Evolutionary conservation across 1,140 invertebrate species (phyloP), one percentile per base, ranked within the genome.

Genomic region (Aradophagus sp.): DNA sequence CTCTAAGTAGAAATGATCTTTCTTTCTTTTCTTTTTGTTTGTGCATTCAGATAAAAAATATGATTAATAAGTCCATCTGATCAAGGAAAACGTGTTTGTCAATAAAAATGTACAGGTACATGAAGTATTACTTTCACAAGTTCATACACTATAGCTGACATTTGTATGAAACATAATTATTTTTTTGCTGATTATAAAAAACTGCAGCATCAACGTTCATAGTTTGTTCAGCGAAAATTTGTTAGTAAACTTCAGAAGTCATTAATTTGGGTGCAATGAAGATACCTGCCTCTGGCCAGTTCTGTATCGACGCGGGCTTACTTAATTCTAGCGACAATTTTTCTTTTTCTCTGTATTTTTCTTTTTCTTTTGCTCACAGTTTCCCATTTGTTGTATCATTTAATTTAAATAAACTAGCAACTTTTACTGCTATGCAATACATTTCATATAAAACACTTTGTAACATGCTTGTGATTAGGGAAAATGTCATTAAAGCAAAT

Each of bases 201-300:
- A 41, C 29, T 10, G 15, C 11, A n/a, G 29, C 19, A 3, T 38
- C 13, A 20, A 26, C 38, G 3, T 31, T 38, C 17, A 52, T 14
- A 32, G 39, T 38, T 47, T 53, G 26, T 65, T 34, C 35, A 47
- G 16, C 31, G 32, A 65, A 69, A 23, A 59, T 68, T 48, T 81
- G 76, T 82, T 81, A 79, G 76, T 82, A 58, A 62, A 68, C 47
- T 63, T 50, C 26, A 27, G 47, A 48, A 56, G 72, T 78, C 68
- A 67, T 67, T 74, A 75, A 81, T 42, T 56, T 73, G 76, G 63
- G 73, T 72, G 65, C 74, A 78, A 81, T 76, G 79, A 76, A 84
- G 85, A 86, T 86, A 86, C 86, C 87, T 88, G 86, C 87, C 86
- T 84, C 86, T 87, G 86, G 86, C 87, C 85, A 87, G 80, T 87